A percentile compares a stretch with the other conserved stretches of the same genome.
Conservation (phyloP, 92 coral and sea anemone species). For the Umimayanthus chanpuru region DNA sequence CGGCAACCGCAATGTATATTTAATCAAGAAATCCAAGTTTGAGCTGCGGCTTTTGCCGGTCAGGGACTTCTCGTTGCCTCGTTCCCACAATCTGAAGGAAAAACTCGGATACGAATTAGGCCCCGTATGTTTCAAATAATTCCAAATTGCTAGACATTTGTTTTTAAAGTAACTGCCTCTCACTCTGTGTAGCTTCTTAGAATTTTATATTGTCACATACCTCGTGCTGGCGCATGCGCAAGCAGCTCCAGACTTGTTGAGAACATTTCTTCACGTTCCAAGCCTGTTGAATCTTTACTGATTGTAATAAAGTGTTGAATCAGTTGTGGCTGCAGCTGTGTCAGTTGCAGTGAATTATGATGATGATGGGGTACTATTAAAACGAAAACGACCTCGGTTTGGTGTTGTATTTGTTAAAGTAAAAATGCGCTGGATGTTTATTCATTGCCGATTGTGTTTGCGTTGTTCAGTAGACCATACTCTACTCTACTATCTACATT, state of each 20-base stretch:
- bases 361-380: conserved; percentile 13
- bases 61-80: conserved; percentile 66
- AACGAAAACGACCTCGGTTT: background rate
- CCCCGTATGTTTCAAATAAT: conserved; percentile 79
- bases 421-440: background rate
- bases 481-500: too few relatives aligned
- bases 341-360: conserved; percentile 6
- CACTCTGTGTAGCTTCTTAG: conserved; percentile 17
- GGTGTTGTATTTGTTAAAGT: background rate
- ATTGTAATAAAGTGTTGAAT: conserved; percentile 30
- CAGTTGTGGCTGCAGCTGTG: conserved; percentile 19
- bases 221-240: conserved; percentile 22
- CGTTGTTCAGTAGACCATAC: too few relatives aligned
- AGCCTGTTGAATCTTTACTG: conserved; percentile 22
- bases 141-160: background rate
- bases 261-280: background rate
- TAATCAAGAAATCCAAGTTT: conserved; percentile 52
- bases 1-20: conserved; percentile 69
- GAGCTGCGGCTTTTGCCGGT: conserved; percentile 71
- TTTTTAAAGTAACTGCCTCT: conserved; percentile 14
- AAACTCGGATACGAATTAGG: conserved; percentile 75
- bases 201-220: conserved; percentile 8
- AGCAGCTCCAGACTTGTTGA: background rate
- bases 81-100: conserved; percentile 53
- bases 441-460: background rate